A percentile compares a stretch with the other conserved stretches of the same genome.
These are phyloP conservation scores for Riparia riparia DNA, from an alignment of 2,113 vertebrate species.

Conservation along the genomic window DNA sequence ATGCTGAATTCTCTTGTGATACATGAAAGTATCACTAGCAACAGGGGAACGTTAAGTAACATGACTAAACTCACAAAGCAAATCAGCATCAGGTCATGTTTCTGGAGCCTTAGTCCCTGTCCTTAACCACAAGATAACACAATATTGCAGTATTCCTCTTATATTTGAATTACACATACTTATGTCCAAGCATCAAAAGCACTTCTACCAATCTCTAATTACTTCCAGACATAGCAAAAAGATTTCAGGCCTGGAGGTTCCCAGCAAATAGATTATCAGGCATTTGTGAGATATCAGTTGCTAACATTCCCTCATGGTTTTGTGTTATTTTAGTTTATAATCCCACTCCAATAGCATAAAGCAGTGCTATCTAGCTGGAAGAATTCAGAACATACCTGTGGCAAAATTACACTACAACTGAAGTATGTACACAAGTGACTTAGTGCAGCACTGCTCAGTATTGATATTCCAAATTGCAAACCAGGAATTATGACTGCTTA, in stretches of 20 bases:
- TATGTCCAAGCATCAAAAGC: constrained; percentile 17
- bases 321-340: not conserved
- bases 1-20: not conserved
- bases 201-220: not conserved
- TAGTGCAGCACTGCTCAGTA: not conserved
- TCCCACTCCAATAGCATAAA: not conserved
- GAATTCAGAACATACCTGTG: not conserved
- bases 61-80: not conserved
- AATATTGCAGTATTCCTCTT: not conserved
- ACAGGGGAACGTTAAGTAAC: constrained; percentile 17
- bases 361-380: not conserved
- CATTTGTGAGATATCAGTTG: not conserved
- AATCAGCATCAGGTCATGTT: not conserved
- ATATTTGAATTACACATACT: not conserved
- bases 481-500: not conserved
- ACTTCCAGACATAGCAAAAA: not conserved
- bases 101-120: not conserved
- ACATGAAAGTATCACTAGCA: not conserved
- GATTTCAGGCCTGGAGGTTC: not conserved
- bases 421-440: not conserved
- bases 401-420: not conserved
- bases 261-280: not conserved
- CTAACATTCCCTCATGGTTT: not conserved
- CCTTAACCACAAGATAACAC: not conserved
- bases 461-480: not conserved